These are phyloP conservation scores for Ophion slaviceki DNA, from an alignment of 2,888 invertebrate species.

Conservation along the genomic window DNA sequence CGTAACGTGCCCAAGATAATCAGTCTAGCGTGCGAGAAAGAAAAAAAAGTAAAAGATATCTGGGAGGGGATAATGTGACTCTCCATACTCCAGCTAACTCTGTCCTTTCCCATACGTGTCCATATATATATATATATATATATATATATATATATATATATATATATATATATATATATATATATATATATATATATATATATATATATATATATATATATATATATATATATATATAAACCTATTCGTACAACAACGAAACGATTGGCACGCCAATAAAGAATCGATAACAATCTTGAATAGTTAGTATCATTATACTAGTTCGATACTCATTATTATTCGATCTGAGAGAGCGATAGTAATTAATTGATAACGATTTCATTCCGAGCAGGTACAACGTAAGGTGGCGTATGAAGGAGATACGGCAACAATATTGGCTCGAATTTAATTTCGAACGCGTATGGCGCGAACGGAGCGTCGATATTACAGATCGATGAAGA, in stretches of 20 bases:
- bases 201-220: not conserved
- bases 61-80: conserved; percentile 33
- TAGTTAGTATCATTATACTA: not conserved
- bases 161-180: not conserved
- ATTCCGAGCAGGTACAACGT: not conserved
- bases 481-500: not conserved
- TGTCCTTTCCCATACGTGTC: conserved; percentile 42
- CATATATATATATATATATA: not conserved
- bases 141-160: not conserved
- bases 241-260: not conserved
- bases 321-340: not conserved
- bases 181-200: not conserved
- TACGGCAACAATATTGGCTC: not conserved
- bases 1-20: conserved; percentile 69
- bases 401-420: not conserved
- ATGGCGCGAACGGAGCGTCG: not conserved
- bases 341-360: not conserved
- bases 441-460: not conserved
- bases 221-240: not conserved
- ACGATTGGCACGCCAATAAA: not conserved
- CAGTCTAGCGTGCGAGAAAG: conserved; percentile 67
- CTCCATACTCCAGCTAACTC: conserved; percentile 3
- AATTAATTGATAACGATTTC: not conserved
- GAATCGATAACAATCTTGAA: not conserved
- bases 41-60: conserved; percentile 35